Conservation (phyloP, 1,140 invertebrate species). For the Bombus superbus region DNA sequence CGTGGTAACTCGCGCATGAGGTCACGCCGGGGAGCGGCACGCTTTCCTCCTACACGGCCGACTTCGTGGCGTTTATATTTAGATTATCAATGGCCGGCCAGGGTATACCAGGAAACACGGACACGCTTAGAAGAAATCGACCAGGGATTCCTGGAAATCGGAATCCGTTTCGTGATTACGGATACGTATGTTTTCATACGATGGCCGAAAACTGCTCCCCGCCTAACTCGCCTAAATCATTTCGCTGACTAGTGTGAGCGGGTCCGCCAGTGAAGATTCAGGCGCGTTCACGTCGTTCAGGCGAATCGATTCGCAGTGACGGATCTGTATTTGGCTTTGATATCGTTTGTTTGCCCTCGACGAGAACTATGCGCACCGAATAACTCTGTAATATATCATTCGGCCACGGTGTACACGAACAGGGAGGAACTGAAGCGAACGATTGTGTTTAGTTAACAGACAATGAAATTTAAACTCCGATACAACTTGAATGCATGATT, state of each 20-base stretch:
- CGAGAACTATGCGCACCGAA: too few species aligned
- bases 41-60: conserved; percentile 50
- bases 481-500: too few species aligned
- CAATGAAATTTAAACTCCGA: too few species aligned
- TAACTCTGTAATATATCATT: too few species aligned
- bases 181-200: neutral
- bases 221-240: neutral
- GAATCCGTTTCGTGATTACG: neutral
- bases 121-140: conserved; percentile 14
- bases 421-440: too few species aligned
- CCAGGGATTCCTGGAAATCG: conserved; percentile 39
- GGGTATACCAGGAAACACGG: conserved; percentile 50
- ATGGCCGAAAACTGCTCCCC: neutral
- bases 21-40: conserved; percentile 46
- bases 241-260: neutral
- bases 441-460: too few species aligned
- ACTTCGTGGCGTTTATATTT: conserved; percentile 60
- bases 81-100: conserved; percentile 60
- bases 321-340: too few species aligned
- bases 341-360: too few species aligned
- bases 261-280: neutral
- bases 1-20: conserved; percentile 33
- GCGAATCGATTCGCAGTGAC: too few species aligned
- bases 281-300: too few species aligned
- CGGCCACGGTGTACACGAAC: too few species aligned